Percentiles rank a stretch among this genome's conserved stretches.
Evolutionary conservation across 2,888 invertebrate genomes (phyloP).

Genomic region (Adelphocoris suturalis): DNA sequence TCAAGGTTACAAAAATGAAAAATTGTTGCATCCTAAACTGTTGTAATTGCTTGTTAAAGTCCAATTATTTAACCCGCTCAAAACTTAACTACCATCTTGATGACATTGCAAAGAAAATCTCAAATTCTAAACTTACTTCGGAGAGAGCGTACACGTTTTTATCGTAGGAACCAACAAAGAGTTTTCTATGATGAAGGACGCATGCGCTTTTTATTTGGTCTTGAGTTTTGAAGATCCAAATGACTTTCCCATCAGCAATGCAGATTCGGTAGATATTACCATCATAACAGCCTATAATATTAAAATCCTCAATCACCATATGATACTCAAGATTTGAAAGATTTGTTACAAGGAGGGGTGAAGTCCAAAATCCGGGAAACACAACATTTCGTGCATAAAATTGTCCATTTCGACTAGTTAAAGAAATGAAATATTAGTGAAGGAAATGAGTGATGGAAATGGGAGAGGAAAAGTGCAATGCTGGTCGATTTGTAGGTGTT

Average conservation of each 20-base stretch:
- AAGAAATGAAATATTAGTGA: too few species aligned
- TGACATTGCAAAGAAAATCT: too few species aligned
- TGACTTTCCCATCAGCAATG: slow-evolving; percentile 79
- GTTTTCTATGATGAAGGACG: slow-evolving; percentile 78
- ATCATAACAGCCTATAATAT: slow-evolving; percentile 84
- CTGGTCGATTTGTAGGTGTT: too few species aligned
- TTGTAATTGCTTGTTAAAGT: too few species aligned
- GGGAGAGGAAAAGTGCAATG: too few species aligned
- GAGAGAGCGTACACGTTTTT: slow-evolving; percentile 81
- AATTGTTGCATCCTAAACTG: too few species aligned
- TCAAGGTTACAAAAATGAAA: too few species aligned
- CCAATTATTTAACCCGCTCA: too few species aligned
- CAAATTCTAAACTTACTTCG: slow-evolving; percentile 38
- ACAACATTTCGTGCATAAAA: too few species aligned
- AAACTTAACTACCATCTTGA: too few species aligned
- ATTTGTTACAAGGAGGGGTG: not conserved
- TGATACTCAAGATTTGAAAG: not conserved
- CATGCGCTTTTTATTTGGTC: slow-evolving; percentile 85
- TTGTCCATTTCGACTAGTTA: too few species aligned
- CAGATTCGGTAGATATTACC: slow-evolving; percentile 85
- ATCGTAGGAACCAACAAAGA: slow-evolving; percentile 88
- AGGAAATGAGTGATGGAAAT: too few species aligned
- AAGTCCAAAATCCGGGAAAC: not conserved
- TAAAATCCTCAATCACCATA: not conserved
- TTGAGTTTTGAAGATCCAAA: slow-evolving; percentile 83